Evolutionary conservation across 2,113 vertebrate genomes (phyloP).

Genomic region (Calyptomena viridis): DNA sequence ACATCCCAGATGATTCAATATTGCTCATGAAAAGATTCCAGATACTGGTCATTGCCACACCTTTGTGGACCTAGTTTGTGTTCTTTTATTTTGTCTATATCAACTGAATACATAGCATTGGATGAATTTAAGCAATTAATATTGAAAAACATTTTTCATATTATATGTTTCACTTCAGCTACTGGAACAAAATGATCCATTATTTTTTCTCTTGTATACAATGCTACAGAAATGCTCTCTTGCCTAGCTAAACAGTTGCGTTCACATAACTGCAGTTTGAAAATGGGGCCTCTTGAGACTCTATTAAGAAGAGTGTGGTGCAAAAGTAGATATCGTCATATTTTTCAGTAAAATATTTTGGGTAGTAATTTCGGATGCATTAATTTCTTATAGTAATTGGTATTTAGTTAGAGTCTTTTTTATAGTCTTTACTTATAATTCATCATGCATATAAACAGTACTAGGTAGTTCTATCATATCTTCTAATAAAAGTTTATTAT

Average conservation of each 20-base stretch:
- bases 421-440: constrained; percentile 8
- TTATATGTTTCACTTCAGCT: neutral
- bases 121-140: neutral
- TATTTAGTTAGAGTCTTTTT: neutral
- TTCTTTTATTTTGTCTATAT: neutral
- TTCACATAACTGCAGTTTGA: constrained; percentile 11
- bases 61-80: neutral
- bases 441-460: neutral
- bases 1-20: neutral
- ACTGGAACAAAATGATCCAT: neutral
- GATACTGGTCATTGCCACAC: neutral
- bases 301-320: neutral
- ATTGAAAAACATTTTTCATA: neutral
- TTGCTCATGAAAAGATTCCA: neutral
- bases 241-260: neutral
- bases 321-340: neutral
- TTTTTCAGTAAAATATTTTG: neutral
- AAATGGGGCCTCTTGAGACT: neutral
- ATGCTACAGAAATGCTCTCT: neutral
- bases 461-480: neutral
- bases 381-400: neutral
- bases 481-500: neutral
- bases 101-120: accelerated
- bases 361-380: neutral
- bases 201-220: neutral